Evolutionary conservation across 2,888 invertebrate genomes (phyloP).

Genomic region (Xylocampa areola): DNA sequence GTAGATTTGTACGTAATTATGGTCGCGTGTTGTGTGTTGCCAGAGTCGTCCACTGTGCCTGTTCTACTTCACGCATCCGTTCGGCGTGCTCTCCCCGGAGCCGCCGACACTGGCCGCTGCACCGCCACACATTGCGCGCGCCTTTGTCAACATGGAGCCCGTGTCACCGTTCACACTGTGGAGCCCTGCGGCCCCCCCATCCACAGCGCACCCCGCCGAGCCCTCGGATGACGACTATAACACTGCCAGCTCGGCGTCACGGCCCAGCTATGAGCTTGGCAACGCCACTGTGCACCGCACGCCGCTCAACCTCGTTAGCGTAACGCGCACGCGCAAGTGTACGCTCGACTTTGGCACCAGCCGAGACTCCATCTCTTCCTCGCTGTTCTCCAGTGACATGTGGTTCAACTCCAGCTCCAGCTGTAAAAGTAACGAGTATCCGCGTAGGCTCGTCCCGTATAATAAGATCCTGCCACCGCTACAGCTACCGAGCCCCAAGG

Average conservation of each 20-base stretch:
- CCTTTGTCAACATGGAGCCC: conserved; percentile 76
- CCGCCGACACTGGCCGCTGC: conserved; percentile 73
- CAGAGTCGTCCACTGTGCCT: conserved; percentile 87
- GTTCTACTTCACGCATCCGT: conserved; percentile 90
- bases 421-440: conserved; percentile 60
- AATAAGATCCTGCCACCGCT: conserved; percentile 78
- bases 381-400: conserved; percentile 73
- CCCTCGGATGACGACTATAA: conserved; percentile 65
- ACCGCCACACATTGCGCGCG: conserved; percentile 69
- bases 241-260: conserved; percentile 45
- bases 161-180: conserved; percentile 69
- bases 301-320: conserved; percentile 64
- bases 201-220: background rate
- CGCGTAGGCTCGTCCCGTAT: conserved; percentile 70
- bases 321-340: conserved; percentile 56
- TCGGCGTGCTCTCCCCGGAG: conserved; percentile 88
- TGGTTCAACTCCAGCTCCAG: conserved; percentile 74
- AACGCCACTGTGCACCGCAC: conserved; percentile 66
- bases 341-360: conserved; percentile 59
- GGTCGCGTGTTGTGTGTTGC: conserved; percentile 5
- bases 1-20: no score
- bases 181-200: conserved; percentile 42
- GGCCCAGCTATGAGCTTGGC: conserved; percentile 64
- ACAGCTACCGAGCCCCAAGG: conserved; percentile 70
- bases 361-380: conserved; percentile 71